Conservation (phyloP, 2,888 invertebrate genomes). For the Zaprionus obscuricornis region DNA sequence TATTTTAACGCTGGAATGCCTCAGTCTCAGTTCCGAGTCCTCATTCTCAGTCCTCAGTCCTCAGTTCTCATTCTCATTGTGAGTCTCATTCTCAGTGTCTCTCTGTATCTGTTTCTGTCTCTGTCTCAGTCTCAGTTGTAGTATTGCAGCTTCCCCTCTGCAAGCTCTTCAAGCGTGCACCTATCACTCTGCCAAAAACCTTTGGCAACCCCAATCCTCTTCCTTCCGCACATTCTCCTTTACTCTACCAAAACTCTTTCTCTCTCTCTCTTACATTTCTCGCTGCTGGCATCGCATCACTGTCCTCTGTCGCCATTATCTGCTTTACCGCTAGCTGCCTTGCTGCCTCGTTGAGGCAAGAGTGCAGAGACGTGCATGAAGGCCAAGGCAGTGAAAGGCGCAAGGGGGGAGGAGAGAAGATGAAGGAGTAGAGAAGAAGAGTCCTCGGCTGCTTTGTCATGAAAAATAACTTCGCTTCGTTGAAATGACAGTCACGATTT, state of each 20-base stretch:
- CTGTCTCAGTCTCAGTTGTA: not conserved
- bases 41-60: too few species aligned
- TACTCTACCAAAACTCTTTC: too few species aligned
- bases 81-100: too few species aligned
- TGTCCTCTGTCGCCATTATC: constrained; percentile 55
- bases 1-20: constrained; percentile 73
- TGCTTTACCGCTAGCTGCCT: constrained; percentile 46
- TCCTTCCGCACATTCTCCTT: too few species aligned
- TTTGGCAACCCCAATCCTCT: too few species aligned
- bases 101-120: not conserved
- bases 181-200: constrained; percentile 37
- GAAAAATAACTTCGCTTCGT: constrained; percentile 76
- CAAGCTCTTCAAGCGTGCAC: constrained; percentile 25
- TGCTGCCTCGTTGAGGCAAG: too few species aligned
- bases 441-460: constrained; percentile 71
- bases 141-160: not conserved
- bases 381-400: too few species aligned
- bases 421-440: too few species aligned
- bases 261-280: not conserved
- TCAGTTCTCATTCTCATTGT: too few species aligned
- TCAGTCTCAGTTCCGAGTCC: too few species aligned
- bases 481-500: constrained; percentile 77
- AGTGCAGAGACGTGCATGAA: too few species aligned
- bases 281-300: constrained; percentile 14
- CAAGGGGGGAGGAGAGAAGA: too few species aligned